Conservation (phyloP, 2,888 invertebrate species). For the Automeris io region DNA sequence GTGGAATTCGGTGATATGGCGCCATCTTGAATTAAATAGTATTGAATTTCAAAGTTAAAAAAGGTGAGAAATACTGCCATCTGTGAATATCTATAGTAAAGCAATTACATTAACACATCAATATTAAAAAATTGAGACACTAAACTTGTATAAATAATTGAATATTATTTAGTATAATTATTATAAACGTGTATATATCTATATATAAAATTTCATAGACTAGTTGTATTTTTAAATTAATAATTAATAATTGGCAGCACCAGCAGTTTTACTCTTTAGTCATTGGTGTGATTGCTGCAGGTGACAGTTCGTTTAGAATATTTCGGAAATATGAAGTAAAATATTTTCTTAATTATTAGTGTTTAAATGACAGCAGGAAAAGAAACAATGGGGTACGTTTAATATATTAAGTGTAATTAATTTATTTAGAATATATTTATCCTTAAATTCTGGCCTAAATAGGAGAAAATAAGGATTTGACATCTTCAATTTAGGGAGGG, state of each 20-base stretch:
- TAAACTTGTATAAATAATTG: no score
- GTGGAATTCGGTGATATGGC: no score
- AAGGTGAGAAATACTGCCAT: no score
- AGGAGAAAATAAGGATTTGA: conserved; percentile 37
- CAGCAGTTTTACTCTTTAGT: conserved; percentile 17
- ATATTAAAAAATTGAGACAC: no score
- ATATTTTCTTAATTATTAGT: conserved; percentile 55
- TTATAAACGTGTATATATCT: neutral
- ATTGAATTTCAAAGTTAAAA: no score
- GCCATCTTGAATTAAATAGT: no score
- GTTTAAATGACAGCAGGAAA: conserved; percentile 88
- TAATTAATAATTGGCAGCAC: conserved; percentile 4
- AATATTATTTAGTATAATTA: neutral
- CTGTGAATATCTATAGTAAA: no score
- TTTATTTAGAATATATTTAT: neutral
- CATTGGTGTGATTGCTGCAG: conserved; percentile 44
- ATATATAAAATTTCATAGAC: neutral
- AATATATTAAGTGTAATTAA: conserved; percentile 5
- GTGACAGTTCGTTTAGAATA: conserved; percentile 51
- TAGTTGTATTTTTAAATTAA: neutral
- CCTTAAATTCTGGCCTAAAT: neutral
- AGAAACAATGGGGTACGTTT: conserved; percentile 87
- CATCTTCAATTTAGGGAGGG: conserved; percentile 72
- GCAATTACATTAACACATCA: no score
- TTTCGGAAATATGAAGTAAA: conserved; percentile 54